Conservation (phyloP, 2,888 invertebrate genomes). For the Polietes domitor region DNA sequence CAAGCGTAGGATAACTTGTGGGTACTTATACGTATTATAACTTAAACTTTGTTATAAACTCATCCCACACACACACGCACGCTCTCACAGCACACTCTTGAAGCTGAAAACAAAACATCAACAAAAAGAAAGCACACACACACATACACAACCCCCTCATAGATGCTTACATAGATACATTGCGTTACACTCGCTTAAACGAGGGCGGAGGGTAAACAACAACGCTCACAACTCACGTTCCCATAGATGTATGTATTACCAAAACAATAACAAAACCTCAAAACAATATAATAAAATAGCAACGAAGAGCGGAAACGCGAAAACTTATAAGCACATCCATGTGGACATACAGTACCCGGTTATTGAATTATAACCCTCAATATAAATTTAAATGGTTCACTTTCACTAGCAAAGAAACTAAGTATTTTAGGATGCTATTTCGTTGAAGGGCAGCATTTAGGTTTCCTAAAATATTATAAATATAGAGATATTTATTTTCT, state of each 20-base stretch:
- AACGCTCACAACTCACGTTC: constrained; percentile 26
- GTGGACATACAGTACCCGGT: too few relatives aligned
- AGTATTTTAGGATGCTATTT: too few relatives aligned
- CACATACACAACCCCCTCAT: too few relatives aligned
- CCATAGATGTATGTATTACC: not conserved
- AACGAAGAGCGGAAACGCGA: constrained; percentile 9
- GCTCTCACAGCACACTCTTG: not conserved
- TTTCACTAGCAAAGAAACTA: too few relatives aligned
- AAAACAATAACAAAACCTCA: constrained; percentile 49
- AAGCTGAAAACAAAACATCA: constrained; percentile 16
- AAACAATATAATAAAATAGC: constrained; percentile 44
- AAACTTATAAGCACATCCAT: too few relatives aligned
- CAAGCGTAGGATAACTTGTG: constrained; percentile 36
- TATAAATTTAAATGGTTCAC: too few relatives aligned
- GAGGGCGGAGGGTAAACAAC: not conserved
- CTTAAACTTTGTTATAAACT: constrained; percentile 56
- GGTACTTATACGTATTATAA: constrained; percentile 53
- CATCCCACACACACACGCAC: constrained; percentile 22
- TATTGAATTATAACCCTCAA: too few relatives aligned
- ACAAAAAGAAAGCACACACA: constrained; percentile 17
- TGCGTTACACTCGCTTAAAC: not conserved
- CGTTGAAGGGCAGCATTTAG: too few relatives aligned
- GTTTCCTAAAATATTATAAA: too few relatives aligned
- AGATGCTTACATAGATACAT: not conserved
- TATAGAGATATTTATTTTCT: too few relatives aligned